Evolutionary conservation across 2,113 vertebrate genomes (phyloP), one percentile per base, ranked within the genome.

Genomic region (Cacatua alba): DNA sequence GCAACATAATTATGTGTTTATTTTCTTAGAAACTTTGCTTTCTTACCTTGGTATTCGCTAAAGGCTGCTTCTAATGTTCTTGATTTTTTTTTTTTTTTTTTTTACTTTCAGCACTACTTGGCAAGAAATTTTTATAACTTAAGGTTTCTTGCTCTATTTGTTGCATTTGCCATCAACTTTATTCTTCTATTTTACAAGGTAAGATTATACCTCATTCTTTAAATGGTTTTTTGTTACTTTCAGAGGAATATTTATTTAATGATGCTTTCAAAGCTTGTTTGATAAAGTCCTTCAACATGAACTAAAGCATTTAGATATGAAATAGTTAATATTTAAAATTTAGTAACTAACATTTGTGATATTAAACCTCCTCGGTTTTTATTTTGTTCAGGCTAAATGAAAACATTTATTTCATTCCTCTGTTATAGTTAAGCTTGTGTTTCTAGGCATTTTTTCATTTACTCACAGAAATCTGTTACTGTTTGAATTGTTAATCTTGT

Each of bases 171-270:
- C 52, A 99, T 99, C 98, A 99, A 99, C 98, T 99, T 99, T 95
- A 99, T 99, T 97, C 98, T 99, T 86, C 99, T 99, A 28, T 99
- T 99, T 98, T 99, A 99, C 95, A 99, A 99, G 98, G 99, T 99
- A 98, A 98, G 93, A 9, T 63, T 78, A 90, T 53, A n/a, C 10
- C 60, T 48, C 64, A 5, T 70, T 88, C 65, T 81, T 92, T 41
- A 60, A 74, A 60, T 41, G 33, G 9, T 4, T 59, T 76, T 55
- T 44, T 7, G 2, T 72, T 72, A 41, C 18, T 82, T 82, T 20
- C 63, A 90, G 51, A 88, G 28, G 13, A 68, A 62, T 67, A 59
- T 70, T 68, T 90, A 74, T 70, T 68, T 90, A 74, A 35, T 67
- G n/a, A 23, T 63, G 14, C 9, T 49, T 94, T 82, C 41, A 52